These are phyloP conservation scores for Meteorus sp. DNA, from an alignment of 1,140 invertebrate genomes.

Conservation along the genomic window DNA sequence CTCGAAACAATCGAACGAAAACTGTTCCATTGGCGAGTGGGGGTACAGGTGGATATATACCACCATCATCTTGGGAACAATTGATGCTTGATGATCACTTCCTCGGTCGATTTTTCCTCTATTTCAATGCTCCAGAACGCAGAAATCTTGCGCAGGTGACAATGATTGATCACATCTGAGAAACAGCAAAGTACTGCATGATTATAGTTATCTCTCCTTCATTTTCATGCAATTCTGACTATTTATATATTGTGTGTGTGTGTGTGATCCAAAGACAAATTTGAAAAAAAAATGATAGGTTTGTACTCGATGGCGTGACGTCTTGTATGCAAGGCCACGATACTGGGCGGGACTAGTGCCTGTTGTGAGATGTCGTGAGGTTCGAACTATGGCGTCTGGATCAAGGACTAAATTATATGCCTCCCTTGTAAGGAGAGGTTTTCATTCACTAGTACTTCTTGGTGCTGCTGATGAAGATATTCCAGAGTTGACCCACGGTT, in stretches of 20 bases:
- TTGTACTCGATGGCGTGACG: conserved; percentile 82
- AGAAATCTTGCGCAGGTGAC: conserved; percentile 74
- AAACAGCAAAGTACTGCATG: too few relatives aligned
- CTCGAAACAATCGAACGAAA: conserved; percentile 40
- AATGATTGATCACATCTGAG: conserved; percentile 21
- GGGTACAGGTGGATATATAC: conserved; percentile 44
- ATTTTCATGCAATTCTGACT: too few relatives aligned
- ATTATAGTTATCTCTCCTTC: too few relatives aligned
- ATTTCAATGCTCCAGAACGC: conserved; percentile 79
- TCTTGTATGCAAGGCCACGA: conserved; percentile 79
- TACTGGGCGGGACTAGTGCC: conserved; percentile 85
- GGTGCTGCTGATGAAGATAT: conserved; percentile 88
- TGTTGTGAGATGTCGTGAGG: conserved; percentile 79
- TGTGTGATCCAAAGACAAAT: neutral
- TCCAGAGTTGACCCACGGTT: conserved; percentile 81
- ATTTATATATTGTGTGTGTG: too few relatives aligned
- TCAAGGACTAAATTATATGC: conserved; percentile 76
- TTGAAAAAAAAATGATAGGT: conserved; percentile 50
- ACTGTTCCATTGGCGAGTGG: conserved; percentile 49
- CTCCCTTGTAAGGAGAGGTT: conserved; percentile 80
- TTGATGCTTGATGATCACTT: conserved; percentile 83
- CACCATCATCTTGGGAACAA: conserved; percentile 71
- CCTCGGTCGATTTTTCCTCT: conserved; percentile 80
- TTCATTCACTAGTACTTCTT: conserved; percentile 80
- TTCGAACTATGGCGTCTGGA: conserved; percentile 67